Evolutionary conservation across 2,797 vertebrate genomes (phyloP).

Genomic region (Melanotaenia pygmaea): DNA sequence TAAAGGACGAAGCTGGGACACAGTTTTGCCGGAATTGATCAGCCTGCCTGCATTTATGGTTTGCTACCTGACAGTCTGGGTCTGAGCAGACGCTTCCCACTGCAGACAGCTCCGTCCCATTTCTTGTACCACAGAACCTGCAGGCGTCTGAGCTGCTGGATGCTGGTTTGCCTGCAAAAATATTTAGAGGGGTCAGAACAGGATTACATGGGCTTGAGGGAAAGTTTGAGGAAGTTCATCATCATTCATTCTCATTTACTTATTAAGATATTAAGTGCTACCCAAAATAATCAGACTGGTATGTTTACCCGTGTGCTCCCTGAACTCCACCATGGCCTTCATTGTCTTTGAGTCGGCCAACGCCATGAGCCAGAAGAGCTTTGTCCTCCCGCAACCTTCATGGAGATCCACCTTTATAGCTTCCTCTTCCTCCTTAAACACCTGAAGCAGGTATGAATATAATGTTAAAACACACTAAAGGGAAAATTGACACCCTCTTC

Average conservation of each 20-base stretch:
- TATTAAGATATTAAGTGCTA: neutral
- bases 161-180: slow-evolving; percentile 90
- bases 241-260: neutral
- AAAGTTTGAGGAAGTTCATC: neutral
- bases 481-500: neutral
- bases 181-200: neutral
- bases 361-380: slow-evolving; percentile 99
- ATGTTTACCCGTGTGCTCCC: slow-evolving; percentile 94
- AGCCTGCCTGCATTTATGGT: neutral
- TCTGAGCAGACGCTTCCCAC: slow-evolving; percentile 98
- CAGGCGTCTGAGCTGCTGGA: slow-evolving; percentile 97
- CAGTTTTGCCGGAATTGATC: neutral
- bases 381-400: slow-evolving; percentile 98
- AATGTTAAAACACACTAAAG: neutral
- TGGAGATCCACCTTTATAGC: slow-evolving; percentile 99
- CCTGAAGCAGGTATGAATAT: slow-evolving; percentile 78
- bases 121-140: slow-evolving; percentile 97
- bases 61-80: slow-evolving; percentile 93
- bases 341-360: slow-evolving; percentile 99
- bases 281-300: neutral
- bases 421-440: slow-evolving; percentile 99
- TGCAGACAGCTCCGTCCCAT: slow-evolving; percentile 94
- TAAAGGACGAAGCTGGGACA: neutral
- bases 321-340: slow-evolving; percentile 99
- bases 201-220: neutral